Conservation (phyloP, 1,140 invertebrate genomes). For the Solenopsis fugax region DNA sequence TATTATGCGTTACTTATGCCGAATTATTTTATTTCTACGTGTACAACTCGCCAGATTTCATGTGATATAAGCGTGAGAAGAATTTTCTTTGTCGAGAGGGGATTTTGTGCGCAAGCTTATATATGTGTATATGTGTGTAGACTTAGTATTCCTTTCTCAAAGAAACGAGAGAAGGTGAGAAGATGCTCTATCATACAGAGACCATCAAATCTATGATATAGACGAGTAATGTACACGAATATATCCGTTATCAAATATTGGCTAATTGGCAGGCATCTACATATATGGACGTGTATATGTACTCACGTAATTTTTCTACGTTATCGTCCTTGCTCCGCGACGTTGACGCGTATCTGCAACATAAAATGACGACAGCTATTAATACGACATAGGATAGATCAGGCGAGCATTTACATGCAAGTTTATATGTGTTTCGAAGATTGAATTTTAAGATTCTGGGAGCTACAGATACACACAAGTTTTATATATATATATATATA, state of each 20-base stretch:
- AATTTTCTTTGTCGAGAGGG: slow-evolving; percentile 69
- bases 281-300: background rate
- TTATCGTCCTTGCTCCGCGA: slow-evolving; percentile 37
- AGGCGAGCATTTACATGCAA: slow-evolving; percentile 50
- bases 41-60: background rate
- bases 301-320: slow-evolving; percentile 76
- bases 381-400: slow-evolving; percentile 27
- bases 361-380: slow-evolving; percentile 64
- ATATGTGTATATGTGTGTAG: background rate
- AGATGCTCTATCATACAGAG: slow-evolving; percentile 1
- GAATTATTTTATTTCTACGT: background rate
- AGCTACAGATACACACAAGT: background rate
- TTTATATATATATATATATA: slow-evolving; percentile 41
- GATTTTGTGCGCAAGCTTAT: background rate
- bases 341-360: slow-evolving; percentile 71
- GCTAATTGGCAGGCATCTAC: slow-evolving; percentile 20
- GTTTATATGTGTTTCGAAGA: slow-evolving; percentile 48
- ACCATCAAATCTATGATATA: slow-evolving; percentile 9
- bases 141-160: background rate
- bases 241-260: slow-evolving; percentile 70
- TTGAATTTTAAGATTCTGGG: slow-evolving; percentile 64
- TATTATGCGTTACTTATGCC: background rate
- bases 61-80: slow-evolving; percentile 64
- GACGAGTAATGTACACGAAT: slow-evolving; percentile 18
- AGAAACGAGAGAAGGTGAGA: slow-evolving; percentile 20